Base-by-base conservation (phyloP, 2,888 invertebrate species). In the Reticulitermes lucifugus region DNA sequence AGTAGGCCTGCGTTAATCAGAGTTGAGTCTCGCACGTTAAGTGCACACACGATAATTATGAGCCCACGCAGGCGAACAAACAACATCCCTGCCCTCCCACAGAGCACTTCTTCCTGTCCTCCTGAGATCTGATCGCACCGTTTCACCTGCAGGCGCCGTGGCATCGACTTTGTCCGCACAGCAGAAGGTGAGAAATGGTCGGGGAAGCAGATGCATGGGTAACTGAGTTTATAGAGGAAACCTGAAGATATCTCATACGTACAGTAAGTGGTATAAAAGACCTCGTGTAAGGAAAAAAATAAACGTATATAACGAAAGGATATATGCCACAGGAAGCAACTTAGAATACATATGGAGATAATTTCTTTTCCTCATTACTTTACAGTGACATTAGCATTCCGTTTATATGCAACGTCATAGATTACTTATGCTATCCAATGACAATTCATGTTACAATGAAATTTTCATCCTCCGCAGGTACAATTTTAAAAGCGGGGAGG, bases 181-280 rank as follows among this genome's bases (percentile, higher is more conserved):
- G 18, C 55, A 18, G 35, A 80, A 80, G 60, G 60, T 59, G 60
- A 18, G 60, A 80, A 41, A 60, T 29, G 46, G 60, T 41, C 10
- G 80, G 41, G 41, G 41, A 77, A 46, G 51, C 77, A 77, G 77
- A 77, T 46, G 77, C n/a, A 25, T 77, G 77, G 51, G 22, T 22
- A 22, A 7, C 77, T 65, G 81, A 41, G 35, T 81, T 81, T 81
- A 81, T 70, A 81, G 81, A 65, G 81, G 81, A 81, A 81, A 25
- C 81, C 46, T 12, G 46, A 77, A 6, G 77, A 73, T 73, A 73
- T 2, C 41, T 73, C 14, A 21, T 41, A 41, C 21, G 7, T 41
- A 41, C 73, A 73, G 46, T 46, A 46, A 46, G 46, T 46, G 46
- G 46, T 46, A 46, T 46, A 46, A 46, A 46, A 46, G 46, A 9